Evolutionary conservation across 2,888 invertebrate genomes (phyloP), one percentile per base, ranked within the genome.

Genomic region (Apodemia mormo): DNA sequence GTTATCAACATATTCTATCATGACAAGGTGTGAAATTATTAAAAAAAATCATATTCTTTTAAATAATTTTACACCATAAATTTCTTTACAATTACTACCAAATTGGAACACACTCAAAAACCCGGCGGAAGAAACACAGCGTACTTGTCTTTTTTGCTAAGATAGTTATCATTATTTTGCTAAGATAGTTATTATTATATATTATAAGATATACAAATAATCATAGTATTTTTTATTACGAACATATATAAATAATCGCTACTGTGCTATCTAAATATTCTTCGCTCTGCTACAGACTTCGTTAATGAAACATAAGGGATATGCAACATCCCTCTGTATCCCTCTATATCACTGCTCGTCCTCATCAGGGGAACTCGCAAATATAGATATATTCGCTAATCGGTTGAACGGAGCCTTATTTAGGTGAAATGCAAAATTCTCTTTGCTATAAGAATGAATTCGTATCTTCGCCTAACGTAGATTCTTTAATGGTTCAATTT

Each of bases 261-360:
- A 64, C 37, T 65, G 61, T 40, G 45, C 56, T 37, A 40, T 69
- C 71, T 72, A 54, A 61, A 22, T 37, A 9, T 72, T 71, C 56
- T 54, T 72, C 78, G 30, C 64, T 82, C 89, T 88, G 76, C 79
- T 74, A 72, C 76, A 76, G 76, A 80, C 82, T 79, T 89, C 89
- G 91, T 92, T 92, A 92, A 92, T 92, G 92, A 92, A 92, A 92
- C 92, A 92, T 92, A 92, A 92, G 92, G 92, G 92, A 89, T 87
- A 87, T 81, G 82, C 80, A 77, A 77, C 82, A 82, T 83, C 87
- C 89, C 89, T 84, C 81, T 76, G 79, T 81, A 83, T 82, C 85
- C 86, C 83, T 82, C 77, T 56, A 61, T 80, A 79, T 82, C 83
- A 83, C 81, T 76, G 84, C 82, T 83, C 84, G 84, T 85, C 84